Percentiles rank a stretch among this genome's conserved stretches.
phyloP scores from a whole-genome alignment of 2,797 vertebrate genomes.

The Hapalemur alaotrensis region DNA sequence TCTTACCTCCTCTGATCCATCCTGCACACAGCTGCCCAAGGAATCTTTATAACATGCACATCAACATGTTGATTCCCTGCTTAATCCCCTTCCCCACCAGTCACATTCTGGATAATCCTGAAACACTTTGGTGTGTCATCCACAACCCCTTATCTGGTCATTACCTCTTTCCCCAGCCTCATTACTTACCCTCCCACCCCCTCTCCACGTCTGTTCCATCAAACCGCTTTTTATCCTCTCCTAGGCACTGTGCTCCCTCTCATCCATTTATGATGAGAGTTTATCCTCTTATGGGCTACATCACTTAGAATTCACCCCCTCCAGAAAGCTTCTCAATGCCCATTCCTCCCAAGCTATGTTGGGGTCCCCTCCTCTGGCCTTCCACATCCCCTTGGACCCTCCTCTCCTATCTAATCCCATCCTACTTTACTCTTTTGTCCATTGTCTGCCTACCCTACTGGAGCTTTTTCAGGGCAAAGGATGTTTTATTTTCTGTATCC shows the following conservation, averaged over 20 bases:
- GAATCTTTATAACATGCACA: neutral
- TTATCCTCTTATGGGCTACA: neutral
- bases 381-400: neutral
- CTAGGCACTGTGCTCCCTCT: neutral
- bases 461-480: neutral
- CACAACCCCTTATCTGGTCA: neutral
- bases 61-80: neutral
- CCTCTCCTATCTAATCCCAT: neutral
- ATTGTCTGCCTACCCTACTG: neutral
- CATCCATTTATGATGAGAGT: neutral
- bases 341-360: neutral
- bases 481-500: neutral
- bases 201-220: neutral
- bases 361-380: neutral
- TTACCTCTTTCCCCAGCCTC: neutral
- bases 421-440: neutral
- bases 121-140: neutral
- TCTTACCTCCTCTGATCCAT: neutral
- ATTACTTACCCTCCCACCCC: neutral
- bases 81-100: neutral
- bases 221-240: neutral
- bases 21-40: neutral
- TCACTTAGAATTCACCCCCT: neutral
- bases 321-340: neutral
- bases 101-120: rapidly evolving